Evolutionary conservation across 2,888 invertebrate species (phyloP).

Genomic region (Poecilobothrus nobilitatus): DNA sequence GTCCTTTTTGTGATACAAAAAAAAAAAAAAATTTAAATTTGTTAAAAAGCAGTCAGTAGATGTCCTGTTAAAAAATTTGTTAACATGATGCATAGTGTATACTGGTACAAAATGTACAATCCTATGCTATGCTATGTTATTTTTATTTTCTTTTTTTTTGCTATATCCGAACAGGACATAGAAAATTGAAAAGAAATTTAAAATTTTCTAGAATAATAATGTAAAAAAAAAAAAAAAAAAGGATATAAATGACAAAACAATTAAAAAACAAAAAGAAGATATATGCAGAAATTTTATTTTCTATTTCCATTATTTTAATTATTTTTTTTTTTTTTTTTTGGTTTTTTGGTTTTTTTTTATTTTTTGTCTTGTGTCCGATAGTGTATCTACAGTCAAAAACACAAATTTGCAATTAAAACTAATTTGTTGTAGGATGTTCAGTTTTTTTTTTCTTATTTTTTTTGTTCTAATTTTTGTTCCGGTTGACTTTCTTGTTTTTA

Average conservation of each 20-base stretch:
- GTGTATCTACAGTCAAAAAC: not conserved
- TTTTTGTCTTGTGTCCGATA: not conserved
- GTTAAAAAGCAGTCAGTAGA: not conserved
- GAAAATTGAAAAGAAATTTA: too few relatives aligned
- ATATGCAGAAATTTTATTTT: too few relatives aligned
- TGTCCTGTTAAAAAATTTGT: not conserved
- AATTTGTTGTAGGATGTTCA: not conserved
- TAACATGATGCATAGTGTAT: not conserved
- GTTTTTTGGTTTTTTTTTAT: not conserved
- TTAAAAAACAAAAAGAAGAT: not conserved
- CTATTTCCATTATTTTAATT: too few relatives aligned
- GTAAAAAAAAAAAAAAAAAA: not conserved
- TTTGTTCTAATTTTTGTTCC: not conserved
- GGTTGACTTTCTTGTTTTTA: too few relatives aligned
- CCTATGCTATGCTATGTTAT: too few relatives aligned
- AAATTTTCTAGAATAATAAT: not conserved
- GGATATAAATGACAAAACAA: too few relatives aligned
- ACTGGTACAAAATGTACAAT: too few relatives aligned
- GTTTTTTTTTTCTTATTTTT: not conserved
- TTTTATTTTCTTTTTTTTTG: too few relatives aligned
- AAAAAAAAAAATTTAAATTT: not conserved
- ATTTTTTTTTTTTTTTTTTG: too few relatives aligned
- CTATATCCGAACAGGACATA: too few relatives aligned
- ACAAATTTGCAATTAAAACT: slow-evolving; percentile 6
- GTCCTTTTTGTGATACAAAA: too few relatives aligned